phyloP scores from a whole-genome alignment of 1,140 invertebrate genomes.

The Temnothorax nylanderi region DNA sequence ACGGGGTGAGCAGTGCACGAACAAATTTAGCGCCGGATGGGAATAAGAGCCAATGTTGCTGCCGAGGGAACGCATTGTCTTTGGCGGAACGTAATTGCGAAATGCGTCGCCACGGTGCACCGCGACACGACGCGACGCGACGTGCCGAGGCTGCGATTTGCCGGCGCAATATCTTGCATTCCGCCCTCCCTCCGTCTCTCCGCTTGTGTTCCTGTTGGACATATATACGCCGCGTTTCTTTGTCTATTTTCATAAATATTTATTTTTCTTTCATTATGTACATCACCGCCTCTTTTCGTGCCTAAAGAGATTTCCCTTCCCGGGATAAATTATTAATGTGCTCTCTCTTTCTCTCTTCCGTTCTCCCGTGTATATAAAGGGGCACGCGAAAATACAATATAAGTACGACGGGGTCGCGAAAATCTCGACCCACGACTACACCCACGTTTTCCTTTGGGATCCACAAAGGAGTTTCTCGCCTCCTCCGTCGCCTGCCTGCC shows the following conservation, averaged over 20 bases:
- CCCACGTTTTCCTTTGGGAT: slow-evolving; percentile 19
- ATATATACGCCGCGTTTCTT: background rate
- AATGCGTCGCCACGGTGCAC: background rate
- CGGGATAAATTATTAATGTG: background rate
- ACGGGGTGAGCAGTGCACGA: background rate
- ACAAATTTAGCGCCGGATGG: slow-evolving; percentile 43
- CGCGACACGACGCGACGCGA: background rate
- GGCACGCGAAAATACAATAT: slow-evolving; percentile 26
- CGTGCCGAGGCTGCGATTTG: background rate
- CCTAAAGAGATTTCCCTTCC: background rate
- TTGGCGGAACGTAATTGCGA: slow-evolving; percentile 49
- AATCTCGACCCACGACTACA: slow-evolving; percentile 17
- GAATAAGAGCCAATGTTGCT: slow-evolving; percentile 20
- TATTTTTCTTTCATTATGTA: background rate
- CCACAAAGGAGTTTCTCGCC: slow-evolving; percentile 14
- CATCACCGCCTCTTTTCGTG: background rate
- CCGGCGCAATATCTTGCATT: background rate
- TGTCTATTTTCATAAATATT: background rate
- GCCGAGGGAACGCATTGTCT: slow-evolving; percentile 43
- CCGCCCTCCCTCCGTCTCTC: background rate
- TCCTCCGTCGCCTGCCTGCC: background rate
- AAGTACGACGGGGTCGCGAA: slow-evolving; percentile 26
- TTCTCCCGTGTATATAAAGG: background rate
- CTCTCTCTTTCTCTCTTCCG: background rate
- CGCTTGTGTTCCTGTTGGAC: background rate